phyloP scores from a whole-genome alignment of 2,797 vertebrate species.

The Apogon talboti region DNA sequence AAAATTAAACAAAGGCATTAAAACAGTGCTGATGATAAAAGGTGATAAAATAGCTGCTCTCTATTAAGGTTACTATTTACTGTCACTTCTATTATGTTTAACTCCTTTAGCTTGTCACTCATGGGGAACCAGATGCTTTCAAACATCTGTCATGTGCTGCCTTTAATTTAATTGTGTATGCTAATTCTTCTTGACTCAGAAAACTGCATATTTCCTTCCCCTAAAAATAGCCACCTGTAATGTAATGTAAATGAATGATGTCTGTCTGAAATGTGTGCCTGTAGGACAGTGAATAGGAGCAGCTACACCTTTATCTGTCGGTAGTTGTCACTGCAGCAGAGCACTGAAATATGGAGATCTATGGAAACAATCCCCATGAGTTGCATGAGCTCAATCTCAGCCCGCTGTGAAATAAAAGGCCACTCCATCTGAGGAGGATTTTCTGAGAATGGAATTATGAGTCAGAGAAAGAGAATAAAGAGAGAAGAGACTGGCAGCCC shows the following conservation, averaged over 20 bases:
- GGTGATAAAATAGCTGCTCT: too few relatives aligned
- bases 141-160: too few relatives aligned
- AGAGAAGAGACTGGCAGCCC: constrained; percentile 58
- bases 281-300: constrained; percentile 19
- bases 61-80: too few relatives aligned
- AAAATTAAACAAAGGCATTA: too few relatives aligned
- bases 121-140: too few relatives aligned
- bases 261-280: constrained; percentile 16
- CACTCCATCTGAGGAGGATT: constrained; percentile 67
- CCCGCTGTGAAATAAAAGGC: constrained; percentile 70
- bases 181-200: constrained; percentile 1
- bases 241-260: not conserved
- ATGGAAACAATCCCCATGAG: constrained; percentile 66
- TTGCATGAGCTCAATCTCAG: constrained; percentile 57
- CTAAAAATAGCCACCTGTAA: constrained; percentile 14
- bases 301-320: constrained; percentile 56
- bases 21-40: too few relatives aligned
- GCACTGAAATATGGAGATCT: constrained; percentile 53
- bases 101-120: too few relatives aligned
- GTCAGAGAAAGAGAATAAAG: constrained; percentile 63
- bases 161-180: not conserved
- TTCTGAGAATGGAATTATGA: constrained; percentile 71
- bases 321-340: constrained; percentile 36
- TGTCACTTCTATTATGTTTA: too few relatives aligned
- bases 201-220: not conserved